phyloP scores from a whole-genome alignment of 2,797 vertebrate genomes.

The Lophius americanus region DNA sequence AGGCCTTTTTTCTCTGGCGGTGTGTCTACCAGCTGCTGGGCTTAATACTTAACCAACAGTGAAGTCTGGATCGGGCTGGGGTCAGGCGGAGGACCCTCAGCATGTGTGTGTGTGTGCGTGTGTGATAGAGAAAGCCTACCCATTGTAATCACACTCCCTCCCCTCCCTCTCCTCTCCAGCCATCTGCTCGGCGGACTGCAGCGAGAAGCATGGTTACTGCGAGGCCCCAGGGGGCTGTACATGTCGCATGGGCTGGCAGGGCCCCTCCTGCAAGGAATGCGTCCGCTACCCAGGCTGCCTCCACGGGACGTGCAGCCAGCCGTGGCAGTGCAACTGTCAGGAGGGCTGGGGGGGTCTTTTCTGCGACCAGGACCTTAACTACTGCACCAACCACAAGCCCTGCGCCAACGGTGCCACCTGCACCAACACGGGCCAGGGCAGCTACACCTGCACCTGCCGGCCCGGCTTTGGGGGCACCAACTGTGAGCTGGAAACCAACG shows the following conservation, averaged over 20 bases:
- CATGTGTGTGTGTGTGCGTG: constrained; percentile 29
- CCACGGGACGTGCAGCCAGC: constrained; percentile 86
- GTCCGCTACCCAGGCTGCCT: constrained; percentile 86
- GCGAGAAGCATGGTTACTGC: constrained; percentile 87
- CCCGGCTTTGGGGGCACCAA: constrained; percentile 82
- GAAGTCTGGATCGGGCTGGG: constrained; percentile 70
- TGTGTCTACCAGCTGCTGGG: constrained; percentile 82
- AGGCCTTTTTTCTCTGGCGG: constrained; percentile 68
- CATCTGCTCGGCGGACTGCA: constrained; percentile 89
- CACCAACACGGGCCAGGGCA: constrained; percentile 89
- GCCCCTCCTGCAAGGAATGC: constrained; percentile 86
- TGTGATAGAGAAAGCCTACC: constrained; percentile 58
- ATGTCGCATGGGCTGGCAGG: constrained; percentile 90
- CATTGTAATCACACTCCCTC: constrained; percentile 75
- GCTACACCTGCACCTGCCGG: constrained; percentile 87
- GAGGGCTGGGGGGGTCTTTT: constrained; percentile 91
- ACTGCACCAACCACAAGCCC: constrained; percentile 90
- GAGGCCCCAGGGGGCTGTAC: constrained; percentile 86
- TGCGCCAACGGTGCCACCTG: constrained; percentile 86
- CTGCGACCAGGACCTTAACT: constrained; percentile 90
- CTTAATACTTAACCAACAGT: constrained; percentile 82
- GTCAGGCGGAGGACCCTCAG: constrained; percentile 68
- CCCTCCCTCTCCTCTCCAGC: constrained; percentile 55
- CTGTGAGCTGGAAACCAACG: constrained; percentile 88
- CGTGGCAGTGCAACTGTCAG: constrained; percentile 87